phyloP scores from a whole-genome alignment of 2,113 vertebrate genomes.

The Mustela nigripes region DNA sequence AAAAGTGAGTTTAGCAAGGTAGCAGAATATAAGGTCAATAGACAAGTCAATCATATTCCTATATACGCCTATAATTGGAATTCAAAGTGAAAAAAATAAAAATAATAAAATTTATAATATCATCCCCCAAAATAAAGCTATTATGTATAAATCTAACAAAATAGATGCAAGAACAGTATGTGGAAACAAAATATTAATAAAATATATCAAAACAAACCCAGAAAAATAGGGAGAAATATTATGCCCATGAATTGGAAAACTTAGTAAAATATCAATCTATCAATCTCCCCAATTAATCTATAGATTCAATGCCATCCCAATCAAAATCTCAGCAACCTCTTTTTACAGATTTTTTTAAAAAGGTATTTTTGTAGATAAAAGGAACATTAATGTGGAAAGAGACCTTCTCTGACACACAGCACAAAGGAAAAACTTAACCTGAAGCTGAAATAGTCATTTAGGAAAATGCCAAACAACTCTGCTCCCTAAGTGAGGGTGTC shows the following conservation, averaged over 20 bases:
- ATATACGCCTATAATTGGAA: not conserved
- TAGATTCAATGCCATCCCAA: not conserved
- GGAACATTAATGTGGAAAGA: not conserved
- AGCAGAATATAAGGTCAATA: not conserved
- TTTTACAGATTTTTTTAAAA: not conserved
- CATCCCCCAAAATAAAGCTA: not conserved
- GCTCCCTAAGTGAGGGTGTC: not conserved
- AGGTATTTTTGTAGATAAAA: not conserved
- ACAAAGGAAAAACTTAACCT: not conserved
- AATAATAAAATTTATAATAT: not conserved
- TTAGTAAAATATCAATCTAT: not conserved
- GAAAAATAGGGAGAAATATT: not conserved
- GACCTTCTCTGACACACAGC: not conserved
- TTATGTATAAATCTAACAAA: constrained; percentile 29
- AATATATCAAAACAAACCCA: not conserved
- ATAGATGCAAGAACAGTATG: not conserved
- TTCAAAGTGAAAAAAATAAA: not conserved
- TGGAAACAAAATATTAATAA: not conserved
- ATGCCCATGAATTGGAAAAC: not conserved
- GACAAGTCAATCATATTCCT: not conserved
- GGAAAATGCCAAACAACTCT: not conserved
- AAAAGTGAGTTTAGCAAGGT: not conserved
- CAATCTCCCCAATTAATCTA: constrained; percentile 11
- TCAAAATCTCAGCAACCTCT: not conserved
- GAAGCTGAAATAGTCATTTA: not conserved